Evolutionary conservation across 2,797 vertebrate species (phyloP).

Genomic region (Morus bassanus): DNA sequence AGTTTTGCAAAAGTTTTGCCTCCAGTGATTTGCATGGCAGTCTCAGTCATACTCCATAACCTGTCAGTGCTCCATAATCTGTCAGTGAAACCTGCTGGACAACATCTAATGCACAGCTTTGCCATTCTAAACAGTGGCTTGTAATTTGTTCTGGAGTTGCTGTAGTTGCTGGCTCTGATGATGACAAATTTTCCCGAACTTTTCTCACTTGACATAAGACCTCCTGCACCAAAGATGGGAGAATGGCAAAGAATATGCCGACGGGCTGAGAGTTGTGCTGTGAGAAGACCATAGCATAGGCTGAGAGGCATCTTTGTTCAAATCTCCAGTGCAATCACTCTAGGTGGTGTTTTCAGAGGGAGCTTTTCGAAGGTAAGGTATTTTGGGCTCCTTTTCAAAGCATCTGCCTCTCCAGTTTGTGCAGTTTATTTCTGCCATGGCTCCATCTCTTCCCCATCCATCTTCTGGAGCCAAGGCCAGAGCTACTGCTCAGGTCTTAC

Average conservation of each 20-base stretch:
- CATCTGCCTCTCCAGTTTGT: neutral
- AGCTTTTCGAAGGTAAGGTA: neutral
- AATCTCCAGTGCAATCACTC: neutral
- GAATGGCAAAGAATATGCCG: neutral
- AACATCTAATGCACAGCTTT: neutral
- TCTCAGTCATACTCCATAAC: neutral
- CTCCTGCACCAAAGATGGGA: neutral
- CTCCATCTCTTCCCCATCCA: neutral
- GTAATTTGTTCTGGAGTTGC: neutral
- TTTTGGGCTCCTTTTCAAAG: neutral
- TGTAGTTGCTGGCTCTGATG: neutral
- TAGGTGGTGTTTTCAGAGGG: neutral
- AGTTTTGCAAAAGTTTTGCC: neutral
- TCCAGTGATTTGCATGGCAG: neutral
- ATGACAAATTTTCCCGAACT: neutral
- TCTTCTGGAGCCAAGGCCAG: neutral
- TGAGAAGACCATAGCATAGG: neutral
- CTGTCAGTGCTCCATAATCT: neutral
- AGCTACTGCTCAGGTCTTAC: neutral
- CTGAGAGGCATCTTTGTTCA: neutral
- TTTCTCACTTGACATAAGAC: neutral
- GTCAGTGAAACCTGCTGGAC: neutral
- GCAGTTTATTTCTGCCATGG: neutral
- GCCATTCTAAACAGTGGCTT: neutral
- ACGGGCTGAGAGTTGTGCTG: neutral